Evolutionary conservation across 2,888 invertebrate species (phyloP).

Genomic region (Dynastes grantii): DNA sequence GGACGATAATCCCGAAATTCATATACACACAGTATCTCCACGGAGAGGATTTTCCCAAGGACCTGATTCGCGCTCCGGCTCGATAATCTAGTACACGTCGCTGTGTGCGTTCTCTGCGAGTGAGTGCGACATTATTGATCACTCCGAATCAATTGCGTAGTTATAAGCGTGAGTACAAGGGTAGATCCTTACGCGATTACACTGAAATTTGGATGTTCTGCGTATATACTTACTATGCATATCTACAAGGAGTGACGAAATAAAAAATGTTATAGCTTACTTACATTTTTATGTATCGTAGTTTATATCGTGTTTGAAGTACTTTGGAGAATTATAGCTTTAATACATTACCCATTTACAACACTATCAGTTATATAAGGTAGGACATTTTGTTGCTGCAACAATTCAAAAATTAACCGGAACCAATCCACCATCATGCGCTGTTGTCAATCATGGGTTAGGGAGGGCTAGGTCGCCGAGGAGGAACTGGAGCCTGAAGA

Average conservation of each 20-base stretch:
- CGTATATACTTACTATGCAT: neutral
- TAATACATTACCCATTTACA: too few species aligned
- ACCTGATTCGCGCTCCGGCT: neutral
- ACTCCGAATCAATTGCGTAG: conserved; percentile 21
- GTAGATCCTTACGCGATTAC: neutral
- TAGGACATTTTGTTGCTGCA: too few species aligned
- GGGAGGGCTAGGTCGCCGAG: too few species aligned
- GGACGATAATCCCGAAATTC: conserved; percentile 48
- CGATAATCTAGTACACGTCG: conserved; percentile 5
- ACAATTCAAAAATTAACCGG: too few species aligned
- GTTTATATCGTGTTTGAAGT: too few species aligned
- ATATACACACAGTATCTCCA: conserved; percentile 11
- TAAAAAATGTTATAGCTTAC: too few species aligned
- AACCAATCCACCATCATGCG: too few species aligned
- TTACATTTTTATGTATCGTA: too few species aligned
- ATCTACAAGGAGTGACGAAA: neutral
- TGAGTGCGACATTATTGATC: conserved; percentile 20
- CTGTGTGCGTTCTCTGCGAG: neutral
- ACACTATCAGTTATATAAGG: too few species aligned
- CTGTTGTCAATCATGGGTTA: too few species aligned
- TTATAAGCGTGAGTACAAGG: neutral
- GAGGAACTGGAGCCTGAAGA: too few species aligned
- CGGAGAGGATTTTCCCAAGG: conserved; percentile 10
- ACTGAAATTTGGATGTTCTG: neutral
- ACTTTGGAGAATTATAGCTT: too few species aligned